phyloP scores from a whole-genome alignment of 2,797 vertebrate species.

The Benthosema pterotum region DNA sequence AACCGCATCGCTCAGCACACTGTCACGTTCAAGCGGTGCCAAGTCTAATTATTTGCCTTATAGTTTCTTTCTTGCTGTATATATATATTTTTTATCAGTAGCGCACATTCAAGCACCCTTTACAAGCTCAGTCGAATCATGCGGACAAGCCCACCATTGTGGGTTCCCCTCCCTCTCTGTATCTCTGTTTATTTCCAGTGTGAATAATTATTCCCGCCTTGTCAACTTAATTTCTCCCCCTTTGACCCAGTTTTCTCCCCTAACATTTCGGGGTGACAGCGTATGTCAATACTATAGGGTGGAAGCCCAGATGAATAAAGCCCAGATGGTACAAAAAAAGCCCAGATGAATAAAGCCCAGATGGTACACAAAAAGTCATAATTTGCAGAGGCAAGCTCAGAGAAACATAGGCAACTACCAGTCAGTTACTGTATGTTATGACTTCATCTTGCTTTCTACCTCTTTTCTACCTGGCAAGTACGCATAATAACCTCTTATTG shows the following conservation, averaged over 20 bases:
- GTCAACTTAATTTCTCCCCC: slow-evolving; percentile 51
- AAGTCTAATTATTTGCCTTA: slow-evolving; percentile 74
- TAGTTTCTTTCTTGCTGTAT: slow-evolving; percentile 22
- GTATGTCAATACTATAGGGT: too few relatives aligned
- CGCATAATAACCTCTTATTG: neutral
- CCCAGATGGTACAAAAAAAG: slow-evolving; percentile 31
- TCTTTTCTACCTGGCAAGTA: slow-evolving; percentile 8
- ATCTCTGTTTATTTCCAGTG: slow-evolving; percentile 33
- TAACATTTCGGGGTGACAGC: slow-evolving; percentile 42
- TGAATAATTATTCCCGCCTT: slow-evolving; percentile 36
- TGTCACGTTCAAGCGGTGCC: slow-evolving; percentile 58
- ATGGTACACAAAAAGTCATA: slow-evolving; percentile 24
- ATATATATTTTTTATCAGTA: slow-evolving; percentile 41
- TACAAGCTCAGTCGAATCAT: slow-evolving; percentile 31
- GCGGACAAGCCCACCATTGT: slow-evolving; percentile 56
- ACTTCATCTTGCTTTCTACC: slow-evolving; percentile 9
- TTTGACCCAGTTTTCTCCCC: slow-evolving; percentile 34
- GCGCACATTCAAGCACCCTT: slow-evolving; percentile 49
- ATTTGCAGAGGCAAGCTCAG: slow-evolving; percentile 28
- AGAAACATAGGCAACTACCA: slow-evolving; percentile 22
- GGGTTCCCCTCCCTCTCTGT: slow-evolving; percentile 30
- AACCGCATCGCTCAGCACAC: slow-evolving; percentile 61
- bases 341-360: slow-evolving; percentile 37
- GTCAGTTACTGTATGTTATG: slow-evolving; percentile 8
- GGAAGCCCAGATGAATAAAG: too few relatives aligned